Conservation (phyloP, 2,113 vertebrate genomes). For the Apeltes quadracus region DNA sequence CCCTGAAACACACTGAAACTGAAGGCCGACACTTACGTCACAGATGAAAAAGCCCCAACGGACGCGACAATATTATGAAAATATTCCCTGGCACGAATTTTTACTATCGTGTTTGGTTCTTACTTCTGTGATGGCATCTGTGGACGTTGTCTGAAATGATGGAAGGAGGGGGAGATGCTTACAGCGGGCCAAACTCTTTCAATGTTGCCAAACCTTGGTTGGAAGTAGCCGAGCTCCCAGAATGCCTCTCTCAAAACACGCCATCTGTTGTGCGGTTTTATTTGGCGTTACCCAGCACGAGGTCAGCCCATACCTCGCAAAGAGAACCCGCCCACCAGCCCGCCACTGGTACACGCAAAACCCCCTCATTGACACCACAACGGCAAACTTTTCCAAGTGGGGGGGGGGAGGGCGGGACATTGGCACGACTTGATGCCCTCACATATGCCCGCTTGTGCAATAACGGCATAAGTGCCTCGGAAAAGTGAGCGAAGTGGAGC, state of each 20-base stretch:
- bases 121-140: not conserved
- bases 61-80: not conserved
- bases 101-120: slow-evolving; percentile 6
- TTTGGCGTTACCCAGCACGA: slow-evolving; percentile 27
- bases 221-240: slow-evolving; percentile 33
- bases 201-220: slow-evolving; percentile 49
- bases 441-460: not conserved
- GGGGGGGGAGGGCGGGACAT: not conserved
- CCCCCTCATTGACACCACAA: slow-evolving; percentile 20
- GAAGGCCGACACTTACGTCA: slow-evolving; percentile 36
- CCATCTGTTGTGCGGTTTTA: slow-evolving; percentile 58
- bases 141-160: slow-evolving; percentile 6
- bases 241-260: slow-evolving; percentile 57
- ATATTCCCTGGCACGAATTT: not conserved
- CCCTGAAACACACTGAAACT: slow-evolving; percentile 21
- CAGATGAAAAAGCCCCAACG: not conserved
- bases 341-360: slow-evolving; percentile 33
- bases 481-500: slow-evolving; percentile 30
- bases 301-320: slow-evolving; percentile 52
- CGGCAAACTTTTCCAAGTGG: slow-evolving; percentile 16
- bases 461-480: slow-evolving; percentile 18
- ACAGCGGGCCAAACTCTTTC: slow-evolving; percentile 28
- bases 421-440: not conserved
- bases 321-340: slow-evolving; percentile 32
- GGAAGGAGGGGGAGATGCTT: slow-evolving; percentile 7